Evolutionary conservation across 2,888 invertebrate species (phyloP).

Genomic region (Litoditis marina): DNA sequence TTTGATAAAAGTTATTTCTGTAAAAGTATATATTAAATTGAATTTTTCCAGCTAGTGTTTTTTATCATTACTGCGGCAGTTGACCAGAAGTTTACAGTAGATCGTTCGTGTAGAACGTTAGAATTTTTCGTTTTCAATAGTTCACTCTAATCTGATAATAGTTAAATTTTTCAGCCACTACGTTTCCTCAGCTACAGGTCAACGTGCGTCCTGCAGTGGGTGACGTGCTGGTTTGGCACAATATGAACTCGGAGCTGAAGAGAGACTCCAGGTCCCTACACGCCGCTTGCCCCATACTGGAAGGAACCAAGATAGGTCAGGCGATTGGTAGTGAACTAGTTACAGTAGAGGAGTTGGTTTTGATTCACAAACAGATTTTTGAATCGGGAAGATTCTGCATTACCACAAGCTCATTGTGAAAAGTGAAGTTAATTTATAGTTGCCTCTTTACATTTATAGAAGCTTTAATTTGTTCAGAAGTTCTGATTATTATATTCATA

Average conservation of each 20-base stretch:
- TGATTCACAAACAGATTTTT: neutral
- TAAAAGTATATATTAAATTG: no score
- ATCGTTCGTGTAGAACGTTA: no score
- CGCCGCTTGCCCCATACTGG: slow-evolving; percentile 16
- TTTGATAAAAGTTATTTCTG: no score
- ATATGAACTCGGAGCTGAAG: neutral
- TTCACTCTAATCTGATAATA: neutral
- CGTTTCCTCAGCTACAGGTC: slow-evolving; percentile 10
- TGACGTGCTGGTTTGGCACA: slow-evolving; percentile 15
- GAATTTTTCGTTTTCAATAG: no score
- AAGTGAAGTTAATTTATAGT: neutral
- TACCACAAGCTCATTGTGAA: neutral
- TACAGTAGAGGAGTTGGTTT: no score
- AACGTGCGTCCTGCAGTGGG: slow-evolving; percentile 12
- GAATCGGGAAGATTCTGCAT: no score
- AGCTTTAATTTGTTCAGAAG: no score
- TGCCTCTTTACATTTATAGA: neutral
- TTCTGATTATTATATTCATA: no score
- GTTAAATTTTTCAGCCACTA: slow-evolving; percentile 15
- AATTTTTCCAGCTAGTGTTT: no score
- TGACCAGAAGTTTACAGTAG: no score
- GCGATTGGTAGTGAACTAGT: no score
- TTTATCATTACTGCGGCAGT: no score
- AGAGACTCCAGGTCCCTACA: slow-evolving; percentile 9
- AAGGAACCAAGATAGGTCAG: slow-evolving; percentile 18